phyloP scores from a whole-genome alignment of 2,888 invertebrate species.

The Patella ulyssiponensis region DNA sequence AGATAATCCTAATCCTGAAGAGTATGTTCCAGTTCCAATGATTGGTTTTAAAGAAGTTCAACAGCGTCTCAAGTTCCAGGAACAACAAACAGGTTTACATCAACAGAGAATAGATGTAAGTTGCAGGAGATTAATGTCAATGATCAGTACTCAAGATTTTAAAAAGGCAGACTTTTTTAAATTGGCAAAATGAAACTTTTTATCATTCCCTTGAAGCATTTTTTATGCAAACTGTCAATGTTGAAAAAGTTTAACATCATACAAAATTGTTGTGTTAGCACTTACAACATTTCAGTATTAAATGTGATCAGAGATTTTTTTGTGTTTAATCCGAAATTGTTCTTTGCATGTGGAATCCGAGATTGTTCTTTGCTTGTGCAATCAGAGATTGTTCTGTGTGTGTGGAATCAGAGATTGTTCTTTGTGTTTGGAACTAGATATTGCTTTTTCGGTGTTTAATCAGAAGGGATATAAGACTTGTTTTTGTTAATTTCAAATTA shows the following conservation, averaged over 20 bases:
- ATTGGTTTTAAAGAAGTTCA: slow-evolving; percentile 84
- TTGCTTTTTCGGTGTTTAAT: neutral
- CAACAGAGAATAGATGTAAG: slow-evolving; percentile 80
- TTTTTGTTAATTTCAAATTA: neutral
- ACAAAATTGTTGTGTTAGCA: too few species aligned
- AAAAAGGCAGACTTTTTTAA: too few species aligned
- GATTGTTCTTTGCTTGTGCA: too few species aligned
- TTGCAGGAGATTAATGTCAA: neutral
- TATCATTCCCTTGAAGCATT: too few species aligned
- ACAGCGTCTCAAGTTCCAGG: slow-evolving; percentile 86
- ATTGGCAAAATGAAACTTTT: too few species aligned
- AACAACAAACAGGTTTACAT: slow-evolving; percentile 81
- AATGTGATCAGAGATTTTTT: too few species aligned
- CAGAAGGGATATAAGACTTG: neutral
- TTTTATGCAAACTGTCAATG: neutral
- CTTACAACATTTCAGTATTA: neutral
- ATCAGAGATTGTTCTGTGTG: too few species aligned
- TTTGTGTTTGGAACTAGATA: neutral
- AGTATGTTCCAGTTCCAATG: slow-evolving; percentile 93
- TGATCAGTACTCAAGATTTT: too few species aligned
- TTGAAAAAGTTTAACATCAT: neutral
- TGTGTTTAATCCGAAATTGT: too few species aligned
- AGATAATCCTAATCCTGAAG: slow-evolving; percentile 93
- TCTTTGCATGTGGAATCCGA: too few species aligned
- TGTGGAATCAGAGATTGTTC: neutral